Evolutionary conservation across 2,797 vertebrate genomes (phyloP).

Genomic region (Mycteria americana): DNA sequence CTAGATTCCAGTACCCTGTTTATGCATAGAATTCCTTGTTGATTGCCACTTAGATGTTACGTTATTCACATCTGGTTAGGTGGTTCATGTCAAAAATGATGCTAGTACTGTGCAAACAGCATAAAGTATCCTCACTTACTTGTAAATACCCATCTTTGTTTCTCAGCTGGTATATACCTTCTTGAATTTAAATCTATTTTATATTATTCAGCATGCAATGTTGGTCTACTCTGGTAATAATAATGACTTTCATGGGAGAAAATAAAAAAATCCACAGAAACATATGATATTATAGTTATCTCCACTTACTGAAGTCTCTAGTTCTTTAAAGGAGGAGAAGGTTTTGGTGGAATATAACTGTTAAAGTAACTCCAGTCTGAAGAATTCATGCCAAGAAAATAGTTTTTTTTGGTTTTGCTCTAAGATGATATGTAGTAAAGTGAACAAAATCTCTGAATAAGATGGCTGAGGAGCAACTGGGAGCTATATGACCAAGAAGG

Average conservation of each 20-base stretch:
- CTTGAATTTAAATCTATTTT: not conserved
- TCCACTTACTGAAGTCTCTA: not conserved
- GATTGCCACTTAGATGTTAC: not conserved
- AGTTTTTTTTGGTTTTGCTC: accelerated
- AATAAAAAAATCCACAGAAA: not conserved
- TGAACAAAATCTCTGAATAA: not conserved
- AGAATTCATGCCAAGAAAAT: not conserved
- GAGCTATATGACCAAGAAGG: not conserved
- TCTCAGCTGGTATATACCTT: not conserved
- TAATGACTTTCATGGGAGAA: not conserved
- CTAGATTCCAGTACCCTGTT: not conserved
- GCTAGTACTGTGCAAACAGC: not conserved
- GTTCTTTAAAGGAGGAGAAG: not conserved
- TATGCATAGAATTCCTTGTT: not conserved
- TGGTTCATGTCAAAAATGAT: not conserved
- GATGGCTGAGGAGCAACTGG: not conserved
- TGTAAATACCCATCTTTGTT: not conserved
- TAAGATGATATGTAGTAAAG: not conserved
- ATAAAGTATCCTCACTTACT: not conserved
- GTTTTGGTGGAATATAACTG: not conserved
- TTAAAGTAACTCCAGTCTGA: not conserved
- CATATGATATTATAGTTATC: not conserved
- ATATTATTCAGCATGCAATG: not conserved
- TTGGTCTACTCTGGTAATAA: not conserved
- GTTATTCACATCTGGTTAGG: not conserved